These are phyloP conservation scores for Eurystomus gularis DNA, from an alignment of 2,113 vertebrate species.

Conservation along the genomic window DNA sequence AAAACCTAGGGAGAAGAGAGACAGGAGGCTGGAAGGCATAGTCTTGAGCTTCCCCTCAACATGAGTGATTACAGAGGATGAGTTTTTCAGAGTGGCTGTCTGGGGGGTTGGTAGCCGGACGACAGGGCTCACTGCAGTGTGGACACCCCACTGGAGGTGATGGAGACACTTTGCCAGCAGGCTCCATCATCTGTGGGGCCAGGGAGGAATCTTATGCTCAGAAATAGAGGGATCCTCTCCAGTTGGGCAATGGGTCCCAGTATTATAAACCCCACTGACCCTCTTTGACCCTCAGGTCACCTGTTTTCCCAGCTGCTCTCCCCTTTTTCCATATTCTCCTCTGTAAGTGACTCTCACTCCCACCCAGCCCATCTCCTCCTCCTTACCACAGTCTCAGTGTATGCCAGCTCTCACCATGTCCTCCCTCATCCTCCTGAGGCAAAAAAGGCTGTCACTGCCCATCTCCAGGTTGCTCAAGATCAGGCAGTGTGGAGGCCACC, in stretches of 20 bases:
- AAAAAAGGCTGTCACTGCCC: neutral
- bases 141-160: neutral
- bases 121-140: neutral
- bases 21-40: neutral
- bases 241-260: neutral
- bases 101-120: neutral
- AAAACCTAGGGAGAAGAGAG: neutral
- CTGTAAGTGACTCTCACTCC: neutral
- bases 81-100: neutral
- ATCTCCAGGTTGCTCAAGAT: neutral
- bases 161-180: neutral
- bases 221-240: neutral
- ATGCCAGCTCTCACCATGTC: accelerated
- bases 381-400: neutral
- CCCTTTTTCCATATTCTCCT: neutral
- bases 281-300: neutral
- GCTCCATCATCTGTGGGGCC: neutral
- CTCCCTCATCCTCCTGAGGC: neutral
- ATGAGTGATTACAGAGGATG: neutral
- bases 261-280: neutral
- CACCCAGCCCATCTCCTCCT: neutral
- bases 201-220: neutral
- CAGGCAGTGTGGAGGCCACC: accelerated
- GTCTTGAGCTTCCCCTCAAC: neutral
- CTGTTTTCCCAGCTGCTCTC: neutral